Percentiles rank a stretch among this genome's conserved stretches.
These are phyloP conservation scores for Pampusana beccarii DNA, from an alignment of 2,113 vertebrate genomes.

Conservation along the genomic window DNA sequence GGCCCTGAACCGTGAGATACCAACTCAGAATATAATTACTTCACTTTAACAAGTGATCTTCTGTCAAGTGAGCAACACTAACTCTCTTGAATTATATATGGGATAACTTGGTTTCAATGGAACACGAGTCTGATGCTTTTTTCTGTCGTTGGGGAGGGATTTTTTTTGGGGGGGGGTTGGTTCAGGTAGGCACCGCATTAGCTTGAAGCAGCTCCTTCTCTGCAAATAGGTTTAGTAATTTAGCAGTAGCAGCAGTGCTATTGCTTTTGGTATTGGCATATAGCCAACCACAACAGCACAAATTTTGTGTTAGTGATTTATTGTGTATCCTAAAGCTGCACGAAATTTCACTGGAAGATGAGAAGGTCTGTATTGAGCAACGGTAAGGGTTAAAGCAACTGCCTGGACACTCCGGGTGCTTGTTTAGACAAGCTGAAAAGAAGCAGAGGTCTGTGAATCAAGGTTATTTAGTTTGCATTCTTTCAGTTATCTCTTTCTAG, in stretches of 20 bases:
- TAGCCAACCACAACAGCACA: neutral
- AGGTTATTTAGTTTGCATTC: neutral
- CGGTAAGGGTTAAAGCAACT: neutral
- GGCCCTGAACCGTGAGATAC: neutral
- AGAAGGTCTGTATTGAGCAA: neutral
- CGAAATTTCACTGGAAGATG: neutral
- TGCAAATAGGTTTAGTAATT: neutral
- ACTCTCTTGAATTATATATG: neutral
- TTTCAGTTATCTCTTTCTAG: constrained; percentile 8
- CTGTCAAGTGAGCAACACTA: neutral
- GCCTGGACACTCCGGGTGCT: neutral
- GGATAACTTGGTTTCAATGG: neutral
- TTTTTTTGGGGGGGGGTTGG: fast-evolving
- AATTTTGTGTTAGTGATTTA: neutral
- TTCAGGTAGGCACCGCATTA: neutral
- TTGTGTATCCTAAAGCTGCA: neutral
- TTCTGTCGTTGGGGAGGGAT: fast-evolving
- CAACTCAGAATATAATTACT: neutral
- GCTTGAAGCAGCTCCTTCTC: neutral
- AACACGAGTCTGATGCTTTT: neutral
- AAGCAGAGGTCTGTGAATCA: neutral
- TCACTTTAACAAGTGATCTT: neutral
- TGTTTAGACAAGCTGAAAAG: constrained; percentile 11
- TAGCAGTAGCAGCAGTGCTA: neutral
- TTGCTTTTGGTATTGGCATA: neutral